Base-by-base conservation (phyloP, 1,140 invertebrate genomes). In the Bacillus rossius region DNA sequence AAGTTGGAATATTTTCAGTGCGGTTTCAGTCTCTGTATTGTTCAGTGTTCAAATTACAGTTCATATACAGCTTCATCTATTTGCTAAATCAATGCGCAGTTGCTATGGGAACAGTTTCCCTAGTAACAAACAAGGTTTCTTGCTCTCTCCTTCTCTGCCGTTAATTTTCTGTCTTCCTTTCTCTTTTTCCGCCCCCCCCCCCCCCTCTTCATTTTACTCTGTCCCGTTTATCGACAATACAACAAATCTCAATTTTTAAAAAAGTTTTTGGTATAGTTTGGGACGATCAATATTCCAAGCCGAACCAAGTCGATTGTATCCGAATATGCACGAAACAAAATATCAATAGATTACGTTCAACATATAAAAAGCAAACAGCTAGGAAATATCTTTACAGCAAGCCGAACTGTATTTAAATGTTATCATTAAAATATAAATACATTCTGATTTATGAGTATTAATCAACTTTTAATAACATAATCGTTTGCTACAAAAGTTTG, bases 221-320 rank as follows among this genome's bases (percentile, higher is more conserved):
- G 14, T 26, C 47, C 25, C 47, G 8, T 22, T 8, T 17, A 22
- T 17, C 29, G 29, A 34, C 29, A 10, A 34, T 34, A 34, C 29
- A 34, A 34, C 16, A 55, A 55, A 55, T 55, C 53, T 55, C 25
- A 55, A 17, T 55, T 55, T n/a, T 55, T 41, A 55, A 55, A 55
- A 55, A 41, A 41, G 29, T 4, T 34, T 25, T 42, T 34, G 17
- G 23, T 22, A 45, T 55, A 55, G 43, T 55, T 29, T 55, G 38
- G 43, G 40, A 40, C 25, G 34, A 55, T 55, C 53, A 55, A 55
- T 55, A 55, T 55, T 25, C 48, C 29, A 55, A 42, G 19, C 23
- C 53, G 53, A 55, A 25, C 29, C n/a, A 13, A 2, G 29, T 25
- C 53, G 53, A 40, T n/a, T 23, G 17, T n/a, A 8, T 2, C 40